Conservation (phyloP, 2,888 invertebrate species). For the Cyclophora albipunctata region DNA sequence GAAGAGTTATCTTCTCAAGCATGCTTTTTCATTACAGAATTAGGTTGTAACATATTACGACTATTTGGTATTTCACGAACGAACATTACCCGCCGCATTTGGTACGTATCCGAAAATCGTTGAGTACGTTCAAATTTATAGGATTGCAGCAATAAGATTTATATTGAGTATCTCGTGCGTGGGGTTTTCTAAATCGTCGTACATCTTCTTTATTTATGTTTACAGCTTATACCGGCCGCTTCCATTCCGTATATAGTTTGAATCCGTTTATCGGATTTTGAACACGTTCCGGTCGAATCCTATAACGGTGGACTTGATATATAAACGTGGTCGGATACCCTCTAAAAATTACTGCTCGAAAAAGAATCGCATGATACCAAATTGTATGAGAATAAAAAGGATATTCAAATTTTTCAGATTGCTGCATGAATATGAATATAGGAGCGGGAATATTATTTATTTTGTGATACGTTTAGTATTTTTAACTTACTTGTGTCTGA, state of each 20-base stretch:
- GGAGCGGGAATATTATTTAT: conserved; percentile 19
- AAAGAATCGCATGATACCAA: conserved; percentile 33
- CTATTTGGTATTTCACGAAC: too few species aligned
- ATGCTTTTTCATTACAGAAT: too few species aligned
- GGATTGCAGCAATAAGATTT: conserved; percentile 60
- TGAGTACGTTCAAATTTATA: conserved; percentile 43
- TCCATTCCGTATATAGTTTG: conserved; percentile 62
- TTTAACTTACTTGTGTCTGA: conserved; percentile 1
- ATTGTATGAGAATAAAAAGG: conserved; percentile 27
- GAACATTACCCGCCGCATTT: too few species aligned
- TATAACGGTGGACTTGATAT: conserved; percentile 61
- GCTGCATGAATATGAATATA: conserved; percentile 29
- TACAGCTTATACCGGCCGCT: conserved; percentile 65
- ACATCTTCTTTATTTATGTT: conserved; percentile 72
- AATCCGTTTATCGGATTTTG: conserved; percentile 72
- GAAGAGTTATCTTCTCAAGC: too few species aligned
- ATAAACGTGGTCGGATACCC: conserved; percentile 47
- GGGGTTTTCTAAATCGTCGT: conserved; percentile 68
- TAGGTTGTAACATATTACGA: too few species aligned
- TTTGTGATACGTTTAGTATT: conserved; percentile 16
- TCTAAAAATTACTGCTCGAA: conserved; percentile 48
- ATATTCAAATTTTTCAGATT: conserved; percentile 34
- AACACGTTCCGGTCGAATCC: conserved; percentile 60
- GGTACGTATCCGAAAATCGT: neutral
- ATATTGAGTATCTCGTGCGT: conserved; percentile 56